Base-by-base conservation (phyloP, 2,797 vertebrate genomes). In the Tokudaia tokunoshimensis region DNA sequence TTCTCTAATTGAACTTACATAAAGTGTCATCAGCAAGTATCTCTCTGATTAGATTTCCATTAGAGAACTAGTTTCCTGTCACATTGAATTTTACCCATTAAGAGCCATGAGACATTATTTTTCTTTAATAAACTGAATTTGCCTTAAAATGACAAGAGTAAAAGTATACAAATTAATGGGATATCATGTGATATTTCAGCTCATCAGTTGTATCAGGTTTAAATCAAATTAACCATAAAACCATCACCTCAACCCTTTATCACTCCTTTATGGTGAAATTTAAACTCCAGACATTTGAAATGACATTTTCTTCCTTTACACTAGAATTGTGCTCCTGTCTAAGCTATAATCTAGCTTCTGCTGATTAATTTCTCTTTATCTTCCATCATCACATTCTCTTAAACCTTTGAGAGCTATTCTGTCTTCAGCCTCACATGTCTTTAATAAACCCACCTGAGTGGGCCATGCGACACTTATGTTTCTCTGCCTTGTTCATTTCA, bases 61-160 rank as follows among this genome's bases (percentile, higher is more conserved):
- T 94, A 96, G 63, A 47, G 7, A 95, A 89, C 70, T 92, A 61
- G 41, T 76, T 91, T 96, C 88, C 55, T 96, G 52, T 90, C 81
- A 63, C 41, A 91, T 67, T 96, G 3, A 81, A 89, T 96, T 94
- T 95, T 81, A 78, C 59, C 14, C 11, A 72, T 0, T 55, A 87
- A 92, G 83, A 37, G 37, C n/a, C 76, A 47, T 65, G 20, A 63
- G 61, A 31, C 10, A 78, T 78, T 89, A 6, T 90, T 65, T 57
- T 65, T 26, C 19, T 26, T 37, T 59, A 59, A 59, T 47, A 61
- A 50, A 72, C 41, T 72, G 72, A 52, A 59, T 41, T 79, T 78
- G 34, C 70, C n/a, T 89, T 80, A 59, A 80, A 52, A 4, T 19
- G 3, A 72, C 37, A 24, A 57, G 44, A 83, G 26, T 20, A 67